A percentile compares a stretch with the other conserved stretches of the same genome.
Evolutionary conservation across 2,113 vertebrate genomes (phyloP).

Genomic region (Pelodiscus sinensis): DNA sequence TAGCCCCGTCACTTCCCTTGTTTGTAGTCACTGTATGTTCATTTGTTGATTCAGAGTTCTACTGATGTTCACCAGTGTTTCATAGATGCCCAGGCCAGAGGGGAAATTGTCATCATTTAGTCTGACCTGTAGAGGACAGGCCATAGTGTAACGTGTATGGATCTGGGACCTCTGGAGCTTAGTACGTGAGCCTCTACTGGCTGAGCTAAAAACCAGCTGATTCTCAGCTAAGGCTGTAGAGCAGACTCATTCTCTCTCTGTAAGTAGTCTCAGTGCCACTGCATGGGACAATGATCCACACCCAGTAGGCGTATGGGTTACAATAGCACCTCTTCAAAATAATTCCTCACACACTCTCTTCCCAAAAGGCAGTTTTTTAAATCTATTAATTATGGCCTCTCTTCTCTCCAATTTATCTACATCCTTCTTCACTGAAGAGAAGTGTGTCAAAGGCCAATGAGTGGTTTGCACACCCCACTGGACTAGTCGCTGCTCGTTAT

Average conservation of each 20-base stretch:
- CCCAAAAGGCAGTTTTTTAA: too few species aligned
- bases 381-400: too few species aligned
- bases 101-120: neutral
- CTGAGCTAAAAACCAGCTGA: too few species aligned
- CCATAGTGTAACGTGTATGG: too few species aligned
- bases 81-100: neutral
- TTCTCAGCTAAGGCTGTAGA: too few species aligned
- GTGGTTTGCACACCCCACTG: neutral
- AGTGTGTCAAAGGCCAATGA: neutral
- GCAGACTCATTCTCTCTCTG: too few species aligned
- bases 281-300: too few species aligned
- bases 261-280: too few species aligned
- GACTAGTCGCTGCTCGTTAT: neutral
- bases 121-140: neutral
- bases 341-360: neutral
- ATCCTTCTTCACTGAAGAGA: neutral
- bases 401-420: neutral
- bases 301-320: too few species aligned
- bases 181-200: too few species aligned
- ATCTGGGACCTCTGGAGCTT: too few species aligned
- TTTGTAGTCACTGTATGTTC: neutral
- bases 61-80: neutral
- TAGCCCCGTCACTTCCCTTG: rapidly evolving
- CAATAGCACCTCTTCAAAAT: neutral
- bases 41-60: neutral